Conservation (phyloP, 2,113 vertebrate genomes). For the Xenus cinereus region DNA sequence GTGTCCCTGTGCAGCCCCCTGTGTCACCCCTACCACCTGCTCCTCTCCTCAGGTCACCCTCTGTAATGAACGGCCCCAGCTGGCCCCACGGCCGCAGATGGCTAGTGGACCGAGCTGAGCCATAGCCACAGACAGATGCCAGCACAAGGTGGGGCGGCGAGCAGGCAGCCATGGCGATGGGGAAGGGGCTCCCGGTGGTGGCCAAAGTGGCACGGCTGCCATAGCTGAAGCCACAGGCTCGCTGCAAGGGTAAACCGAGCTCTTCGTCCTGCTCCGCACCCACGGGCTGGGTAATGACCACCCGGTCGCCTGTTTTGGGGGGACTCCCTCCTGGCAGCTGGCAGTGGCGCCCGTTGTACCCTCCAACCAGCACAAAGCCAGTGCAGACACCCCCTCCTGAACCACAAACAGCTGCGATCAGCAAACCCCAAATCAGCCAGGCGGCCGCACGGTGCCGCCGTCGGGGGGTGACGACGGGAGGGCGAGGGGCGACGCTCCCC, state of each 20-base stretch:
- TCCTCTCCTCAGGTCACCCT: background rate
- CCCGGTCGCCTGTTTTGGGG: fast-evolving
- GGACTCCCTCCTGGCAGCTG: background rate
- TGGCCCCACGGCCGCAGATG: background rate
- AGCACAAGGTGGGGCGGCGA: fast-evolving
- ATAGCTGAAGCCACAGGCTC: fast-evolving
- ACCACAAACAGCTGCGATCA: fast-evolving
- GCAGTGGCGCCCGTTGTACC: fast-evolving
- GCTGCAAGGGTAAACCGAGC: fast-evolving
- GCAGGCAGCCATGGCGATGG: fast-evolving
- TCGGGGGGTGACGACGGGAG: fast-evolving
- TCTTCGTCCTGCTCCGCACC: background rate
- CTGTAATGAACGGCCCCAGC: background rate
- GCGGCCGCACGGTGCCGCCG: fast-evolving
- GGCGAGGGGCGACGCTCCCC: too few species aligned
- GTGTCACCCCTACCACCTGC: background rate
- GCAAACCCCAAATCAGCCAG: background rate
- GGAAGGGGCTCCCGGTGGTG: background rate
- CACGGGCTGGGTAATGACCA: background rate
- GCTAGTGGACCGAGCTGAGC: fast-evolving
- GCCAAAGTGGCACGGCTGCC: background rate
- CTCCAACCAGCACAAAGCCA: background rate
- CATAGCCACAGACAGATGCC: background rate
- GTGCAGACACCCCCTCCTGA: too few species aligned
- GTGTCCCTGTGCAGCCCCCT: background rate